Evolutionary conservation across 2,113 vertebrate genomes (phyloP), one percentile per base, ranked within the genome.

Genomic region (Amphiprion ocellaris): DNA sequence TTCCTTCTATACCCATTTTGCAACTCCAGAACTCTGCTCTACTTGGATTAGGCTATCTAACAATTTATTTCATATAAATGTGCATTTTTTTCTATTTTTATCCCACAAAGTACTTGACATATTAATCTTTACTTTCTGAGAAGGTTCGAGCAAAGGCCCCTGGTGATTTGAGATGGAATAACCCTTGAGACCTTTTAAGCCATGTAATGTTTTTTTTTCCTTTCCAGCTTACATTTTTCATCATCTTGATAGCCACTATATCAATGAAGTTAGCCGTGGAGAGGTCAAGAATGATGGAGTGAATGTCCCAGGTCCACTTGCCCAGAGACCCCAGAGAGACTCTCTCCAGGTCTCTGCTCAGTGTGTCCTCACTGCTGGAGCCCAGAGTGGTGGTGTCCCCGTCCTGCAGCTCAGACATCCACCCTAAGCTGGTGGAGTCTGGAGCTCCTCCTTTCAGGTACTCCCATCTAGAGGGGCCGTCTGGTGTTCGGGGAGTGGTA

Each of bases 221-320:
- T 16, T 82, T 60, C 56, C 5, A 12, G 55, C 96, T 96, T 88
- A 99, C 98, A 3, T 97, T 98, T 94, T 92, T 97, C 77, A 99
- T 80, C 4, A 89, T 96, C 87, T 99, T 99, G 79, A 97, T 93
- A 53, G 96, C 96, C 85, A 99, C 97, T 0, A 95, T 98, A 89
- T 99, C 98, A 58, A 96, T 92, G 0, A 99, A 99, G 87, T 93
- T 98, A 67, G 96, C 91, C 0, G 97, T 69, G 37, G 95, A 94
- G 66, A 99, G 92, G 90, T 99, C 97, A 68, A 99, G 93, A 68
- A 99, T 79, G 54, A 99, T 83, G 0, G 96, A 91, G 0, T 98
- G 95, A 61, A 94, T 94, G 68, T 95, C 92, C 94, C 94, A 94
- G 12, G 91, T 93, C 93, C 94, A 94, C 75, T 94, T 95, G 16